phyloP scores from a whole-genome alignment of 2,113 vertebrate species.

The Galemys pyrenaicus region DNA sequence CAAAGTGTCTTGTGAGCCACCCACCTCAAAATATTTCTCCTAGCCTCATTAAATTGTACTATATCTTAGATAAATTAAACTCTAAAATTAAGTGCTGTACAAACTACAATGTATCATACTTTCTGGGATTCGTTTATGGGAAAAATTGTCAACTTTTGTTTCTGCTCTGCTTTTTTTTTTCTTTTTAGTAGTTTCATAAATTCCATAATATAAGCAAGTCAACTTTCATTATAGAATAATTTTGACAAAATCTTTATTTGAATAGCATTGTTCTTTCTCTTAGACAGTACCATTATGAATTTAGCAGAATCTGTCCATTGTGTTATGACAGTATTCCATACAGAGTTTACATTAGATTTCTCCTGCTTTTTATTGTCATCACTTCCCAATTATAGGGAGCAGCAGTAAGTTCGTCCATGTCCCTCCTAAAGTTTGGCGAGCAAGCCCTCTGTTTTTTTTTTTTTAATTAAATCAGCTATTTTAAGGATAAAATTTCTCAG shows the following conservation, averaged over 20 bases:
- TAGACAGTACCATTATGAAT: not conserved
- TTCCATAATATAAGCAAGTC: not conserved
- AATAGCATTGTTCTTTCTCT: conserved; percentile 23
- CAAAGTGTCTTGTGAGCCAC: not conserved
- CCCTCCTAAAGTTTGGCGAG: not conserved
- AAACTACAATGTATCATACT: not conserved
- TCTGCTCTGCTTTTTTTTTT: conserved; percentile 10
- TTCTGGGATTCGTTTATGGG: not conserved
- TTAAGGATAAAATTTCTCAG: not conserved
- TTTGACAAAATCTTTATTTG: not conserved
- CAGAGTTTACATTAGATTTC: not conserved
- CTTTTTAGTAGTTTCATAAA: not conserved
- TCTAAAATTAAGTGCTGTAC: not conserved
- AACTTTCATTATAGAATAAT: not conserved
- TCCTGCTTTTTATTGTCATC: not conserved
- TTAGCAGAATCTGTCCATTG: not conserved
- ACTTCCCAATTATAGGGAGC: not conserved
- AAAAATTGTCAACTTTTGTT: conserved; percentile 34
- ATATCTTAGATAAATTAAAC: not conserved
- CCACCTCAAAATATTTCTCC: not conserved
- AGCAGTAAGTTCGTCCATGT: not conserved
- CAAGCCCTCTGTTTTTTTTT: conserved; percentile 4
- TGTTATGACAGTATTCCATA: not conserved
- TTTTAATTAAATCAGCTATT: not conserved
- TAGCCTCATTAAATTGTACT: not conserved